A percentile compares a stretch with the other conserved stretches of the same genome.
phyloP scores from a whole-genome alignment of 2,797 vertebrate genomes.

The Gadopsis marmoratus region DNA sequence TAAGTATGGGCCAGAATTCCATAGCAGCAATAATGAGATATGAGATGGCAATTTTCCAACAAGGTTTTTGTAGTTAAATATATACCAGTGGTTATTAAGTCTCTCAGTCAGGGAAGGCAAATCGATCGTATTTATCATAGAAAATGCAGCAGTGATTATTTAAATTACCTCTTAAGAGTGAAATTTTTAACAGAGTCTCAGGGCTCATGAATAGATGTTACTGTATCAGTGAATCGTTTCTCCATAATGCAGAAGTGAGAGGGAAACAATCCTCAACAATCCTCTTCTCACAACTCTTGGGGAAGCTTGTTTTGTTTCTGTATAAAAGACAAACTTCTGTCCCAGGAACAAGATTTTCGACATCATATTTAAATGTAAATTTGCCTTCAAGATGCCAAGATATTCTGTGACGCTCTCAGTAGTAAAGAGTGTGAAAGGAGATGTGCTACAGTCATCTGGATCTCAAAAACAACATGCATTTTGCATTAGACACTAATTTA shows the following conservation, averaged over 20 bases:
- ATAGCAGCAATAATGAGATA: conserved; percentile 11
- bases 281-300: not conserved
- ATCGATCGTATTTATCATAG: not conserved
- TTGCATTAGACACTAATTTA: not conserved
- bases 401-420: not conserved
- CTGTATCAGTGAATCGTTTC: not conserved
- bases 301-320: conserved; percentile 2
- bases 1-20: not conserved
- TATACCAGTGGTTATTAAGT: not conserved
- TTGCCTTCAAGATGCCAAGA: not conserved
- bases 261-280: not conserved
- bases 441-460: not conserved
- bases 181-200: not conserved
- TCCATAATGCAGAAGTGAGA: not conserved
- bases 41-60: conserved; percentile 4
- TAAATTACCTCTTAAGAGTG: not conserved
- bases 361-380: too few relatives aligned
- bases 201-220: not conserved
- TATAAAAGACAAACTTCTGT: not conserved
- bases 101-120: not conserved
- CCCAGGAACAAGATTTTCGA: too few relatives aligned
- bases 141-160: conserved; percentile 11
- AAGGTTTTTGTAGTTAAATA: conserved; percentile 17
- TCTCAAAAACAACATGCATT: not conserved
- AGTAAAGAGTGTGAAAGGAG: not conserved